These are phyloP conservation scores for Tinea semifulvella DNA, from an alignment of 2,888 invertebrate genomes.

Conservation along the genomic window DNA sequence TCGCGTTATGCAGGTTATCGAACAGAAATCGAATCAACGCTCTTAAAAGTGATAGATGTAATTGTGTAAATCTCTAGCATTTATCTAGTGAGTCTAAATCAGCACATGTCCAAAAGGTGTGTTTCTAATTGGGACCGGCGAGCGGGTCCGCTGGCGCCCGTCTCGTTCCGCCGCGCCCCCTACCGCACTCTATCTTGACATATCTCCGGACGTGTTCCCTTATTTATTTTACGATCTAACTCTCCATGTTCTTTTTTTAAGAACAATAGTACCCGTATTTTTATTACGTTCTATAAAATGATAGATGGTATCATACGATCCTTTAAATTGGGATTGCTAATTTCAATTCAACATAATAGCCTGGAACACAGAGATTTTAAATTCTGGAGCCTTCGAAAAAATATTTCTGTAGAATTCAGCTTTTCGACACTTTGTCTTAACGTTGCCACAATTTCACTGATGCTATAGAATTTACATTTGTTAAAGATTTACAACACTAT, in stretches of 20 bases:
- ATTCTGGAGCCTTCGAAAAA: too few relatives aligned
- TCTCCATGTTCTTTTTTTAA: conserved; percentile 40
- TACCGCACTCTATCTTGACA: conserved; percentile 62
- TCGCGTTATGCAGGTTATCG: too few relatives aligned
- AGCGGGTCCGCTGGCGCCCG: conserved; percentile 30
- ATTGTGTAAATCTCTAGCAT: too few relatives aligned
- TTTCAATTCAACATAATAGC: not conserved
- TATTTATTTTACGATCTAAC: conserved; percentile 64
- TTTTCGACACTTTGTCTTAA: too few relatives aligned
- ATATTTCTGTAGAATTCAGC: too few relatives aligned
- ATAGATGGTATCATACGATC: not conserved
- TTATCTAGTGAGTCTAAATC: not conserved
- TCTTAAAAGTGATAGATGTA: too few relatives aligned
- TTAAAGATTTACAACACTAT: too few relatives aligned
- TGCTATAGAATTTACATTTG: too few relatives aligned
- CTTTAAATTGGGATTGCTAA: conserved; percentile 2
- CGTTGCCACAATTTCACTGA: too few relatives aligned
- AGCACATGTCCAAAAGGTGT: conserved; percentile 54
- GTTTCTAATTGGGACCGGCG: conserved; percentile 62
- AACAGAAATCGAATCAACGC: too few relatives aligned
- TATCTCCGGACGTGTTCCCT: conserved; percentile 62
- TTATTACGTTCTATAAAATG: conserved; percentile 10
- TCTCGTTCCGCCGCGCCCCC: conserved; percentile 35
- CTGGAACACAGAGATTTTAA: too few relatives aligned
- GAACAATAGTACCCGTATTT: conserved; percentile 4